A percentile compares a stretch with the other conserved stretches of the same genome.
Conservation (phyloP, 2,797 vertebrate genomes). For the Malurus splendens region DNA sequence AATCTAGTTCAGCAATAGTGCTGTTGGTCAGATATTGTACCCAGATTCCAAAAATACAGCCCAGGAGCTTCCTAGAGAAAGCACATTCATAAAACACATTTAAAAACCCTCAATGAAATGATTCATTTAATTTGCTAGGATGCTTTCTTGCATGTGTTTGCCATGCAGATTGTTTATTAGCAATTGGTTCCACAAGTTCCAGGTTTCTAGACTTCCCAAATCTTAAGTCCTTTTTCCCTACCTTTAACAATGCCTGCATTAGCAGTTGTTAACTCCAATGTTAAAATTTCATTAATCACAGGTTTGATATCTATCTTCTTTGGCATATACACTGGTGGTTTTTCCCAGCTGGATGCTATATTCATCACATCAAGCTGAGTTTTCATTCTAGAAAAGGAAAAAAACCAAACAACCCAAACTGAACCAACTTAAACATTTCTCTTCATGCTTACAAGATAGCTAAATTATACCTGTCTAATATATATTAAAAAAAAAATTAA, state of each 20-base stretch:
- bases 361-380: slow-evolving; percentile 67
- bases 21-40: too few relatives aligned
- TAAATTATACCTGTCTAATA: not conserved
- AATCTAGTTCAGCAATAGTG: not conserved
- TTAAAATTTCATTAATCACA: slow-evolving; percentile 59
- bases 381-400: slow-evolving; percentile 54
- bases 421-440: not conserved
- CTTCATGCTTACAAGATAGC: not conserved
- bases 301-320: slow-evolving; percentile 50
- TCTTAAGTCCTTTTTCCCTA: not conserved
- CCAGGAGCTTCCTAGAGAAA: not conserved
- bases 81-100: not conserved
- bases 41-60: not conserved
- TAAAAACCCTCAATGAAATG: not conserved
- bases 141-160: not conserved
- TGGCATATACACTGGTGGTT: slow-evolving; percentile 8
- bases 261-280: slow-evolving; percentile 41
- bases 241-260: slow-evolving; percentile 1
- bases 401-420: not conserved
- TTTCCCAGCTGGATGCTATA: slow-evolving; percentile 47
- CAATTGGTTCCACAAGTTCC: not conserved
- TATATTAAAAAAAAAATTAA: not conserved
- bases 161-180: not conserved
- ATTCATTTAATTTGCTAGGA: not conserved
- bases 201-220: not conserved